Evolutionary conservation across 2,888 invertebrate genomes (phyloP).

Genomic region (Dicycla oo): DNA sequence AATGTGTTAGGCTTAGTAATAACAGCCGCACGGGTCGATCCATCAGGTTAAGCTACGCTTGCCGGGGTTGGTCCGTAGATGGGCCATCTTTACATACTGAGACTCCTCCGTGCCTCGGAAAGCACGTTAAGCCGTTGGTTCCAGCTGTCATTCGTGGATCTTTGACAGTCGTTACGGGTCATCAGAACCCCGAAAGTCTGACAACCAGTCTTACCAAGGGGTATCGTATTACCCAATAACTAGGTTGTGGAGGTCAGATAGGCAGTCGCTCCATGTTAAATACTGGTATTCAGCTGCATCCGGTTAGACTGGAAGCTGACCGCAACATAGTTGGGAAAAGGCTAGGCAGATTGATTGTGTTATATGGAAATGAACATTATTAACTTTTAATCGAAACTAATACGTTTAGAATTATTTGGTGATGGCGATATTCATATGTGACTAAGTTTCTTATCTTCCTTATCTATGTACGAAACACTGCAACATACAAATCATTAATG

Average conservation of each 20-base stretch:
- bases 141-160: neutral
- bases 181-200: too few relatives aligned
- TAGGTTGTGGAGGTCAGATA: too few relatives aligned
- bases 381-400: neutral
- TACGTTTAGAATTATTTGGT: neutral
- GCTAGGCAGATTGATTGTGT: too few relatives aligned
- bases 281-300: neutral
- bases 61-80: neutral
- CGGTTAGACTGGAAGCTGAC: neutral
- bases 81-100: too few relatives aligned
- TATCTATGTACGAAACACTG: neutral
- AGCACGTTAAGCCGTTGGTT: too few relatives aligned
- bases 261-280: neutral
- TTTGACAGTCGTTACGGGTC: neutral
- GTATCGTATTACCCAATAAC: too few relatives aligned
- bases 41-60: neutral
- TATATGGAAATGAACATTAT: neutral
- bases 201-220: neutral
- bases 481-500: too few relatives aligned
- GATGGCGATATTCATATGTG: neutral
- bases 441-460: neutral
- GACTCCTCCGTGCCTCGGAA: neutral
- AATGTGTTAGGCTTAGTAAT: neutral
- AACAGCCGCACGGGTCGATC: neutral
- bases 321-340: too few relatives aligned